Percentiles rank a stretch among this genome's conserved stretches.
phyloP scores from a whole-genome alignment of 2,797 vertebrate species.

The Steatocranus sp. region DNA sequence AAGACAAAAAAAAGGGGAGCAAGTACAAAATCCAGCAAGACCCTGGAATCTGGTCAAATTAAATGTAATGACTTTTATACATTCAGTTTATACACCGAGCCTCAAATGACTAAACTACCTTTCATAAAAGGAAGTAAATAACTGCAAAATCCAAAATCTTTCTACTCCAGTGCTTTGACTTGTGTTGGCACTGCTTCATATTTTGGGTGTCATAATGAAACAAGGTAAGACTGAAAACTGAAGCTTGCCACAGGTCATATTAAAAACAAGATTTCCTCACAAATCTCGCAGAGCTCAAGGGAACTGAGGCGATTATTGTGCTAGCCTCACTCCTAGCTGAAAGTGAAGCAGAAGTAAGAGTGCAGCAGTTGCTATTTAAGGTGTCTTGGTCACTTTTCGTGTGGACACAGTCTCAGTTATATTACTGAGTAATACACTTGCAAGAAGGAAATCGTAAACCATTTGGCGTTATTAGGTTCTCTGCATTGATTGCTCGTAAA shows the following conservation, averaged over 20 bases:
- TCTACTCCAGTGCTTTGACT: neutral
- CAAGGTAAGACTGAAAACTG: neutral
- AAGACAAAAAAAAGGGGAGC: neutral
- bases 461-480: neutral
- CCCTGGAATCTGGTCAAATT: neutral
- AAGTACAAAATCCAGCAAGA: neutral
- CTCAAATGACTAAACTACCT: neutral
- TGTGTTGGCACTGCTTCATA: neutral
- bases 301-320: neutral
- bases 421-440: rapidly evolving
- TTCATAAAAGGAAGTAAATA: neutral
- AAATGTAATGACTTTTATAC: neutral
- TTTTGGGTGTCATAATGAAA: neutral
- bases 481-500: neutral
- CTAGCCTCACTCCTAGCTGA: neutral
- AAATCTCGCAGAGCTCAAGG: rapidly evolving
- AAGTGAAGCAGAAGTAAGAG: neutral
- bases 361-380: neutral
- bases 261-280: rapidly evolving
- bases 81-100: neutral
- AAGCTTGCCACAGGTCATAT: neutral
- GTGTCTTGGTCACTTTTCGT: neutral
- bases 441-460: rapidly evolving
- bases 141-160: neutral
- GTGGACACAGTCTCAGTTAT: neutral